Base-by-base conservation (phyloP, 2,797 vertebrate genomes). In the Calcarius lapponicus region DNA sequence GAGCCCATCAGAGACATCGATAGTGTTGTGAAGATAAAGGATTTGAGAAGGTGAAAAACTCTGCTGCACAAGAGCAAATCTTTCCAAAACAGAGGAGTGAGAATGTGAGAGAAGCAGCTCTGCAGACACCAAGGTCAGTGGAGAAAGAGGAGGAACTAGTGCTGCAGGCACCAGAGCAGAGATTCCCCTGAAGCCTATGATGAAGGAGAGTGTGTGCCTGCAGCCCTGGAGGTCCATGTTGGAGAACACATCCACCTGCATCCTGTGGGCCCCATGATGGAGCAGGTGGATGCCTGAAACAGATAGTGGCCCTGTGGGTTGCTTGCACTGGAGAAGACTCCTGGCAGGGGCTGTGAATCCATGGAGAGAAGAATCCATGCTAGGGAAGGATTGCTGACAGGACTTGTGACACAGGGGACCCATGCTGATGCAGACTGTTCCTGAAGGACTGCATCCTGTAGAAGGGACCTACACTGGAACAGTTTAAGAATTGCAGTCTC, bases 211-310 rank as follows among this genome's bases (percentile, higher is more conserved):
- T 38, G 16, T 50, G 3, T 17, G 8, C 28, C 18, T 31, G 15
- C 4, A 51, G n/a, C 6, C 18, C 14, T 6, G 19, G 11, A 69
- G 8, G 9, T 51, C 9, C 5, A 19, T 0, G 0, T 20, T 1
- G 4, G 22, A 86, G 25, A 32, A 43, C 13, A 53, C 10, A 15
- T 19, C 24, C 13, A 43, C 28, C 8, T 71, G 25, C 10, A 58
- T 22, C 21, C 43, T 5, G 0, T 13, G 10, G 6, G 47, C 10
- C 12, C 11, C 17, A 2, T 42, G 25, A 8, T 40, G 53, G 17
- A 40, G n/a, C 25, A 40, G 20, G 17, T 18, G 29, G 24, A 40
- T 66, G 29, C 11, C 76, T 54, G 69, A 40, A 67, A 26, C 31
- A 24, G 14, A 26, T 22, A 31, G 5, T 11, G 9, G 21, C 8